phyloP scores from a whole-genome alignment of 2,113 vertebrate species.

The Cryptotis parvus region DNA sequence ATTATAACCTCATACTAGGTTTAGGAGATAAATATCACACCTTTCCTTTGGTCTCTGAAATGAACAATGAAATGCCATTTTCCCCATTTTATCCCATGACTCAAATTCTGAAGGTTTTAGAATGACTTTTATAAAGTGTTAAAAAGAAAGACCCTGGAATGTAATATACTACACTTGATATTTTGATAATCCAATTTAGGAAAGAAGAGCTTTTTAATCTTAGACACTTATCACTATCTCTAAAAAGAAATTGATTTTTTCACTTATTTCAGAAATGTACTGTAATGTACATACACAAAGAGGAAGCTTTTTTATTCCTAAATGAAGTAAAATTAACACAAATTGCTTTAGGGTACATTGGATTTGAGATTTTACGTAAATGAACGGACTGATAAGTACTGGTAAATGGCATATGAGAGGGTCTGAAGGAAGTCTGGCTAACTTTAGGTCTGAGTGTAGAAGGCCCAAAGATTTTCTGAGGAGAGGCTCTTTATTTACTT shows the following conservation, averaged over 20 bases:
- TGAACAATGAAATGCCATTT: neutral
- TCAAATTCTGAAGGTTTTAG: slow-evolving; percentile 3
- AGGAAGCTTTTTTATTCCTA: neutral
- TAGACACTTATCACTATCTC: neutral
- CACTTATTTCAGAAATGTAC: neutral
- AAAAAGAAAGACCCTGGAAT: slow-evolving; percentile 3
- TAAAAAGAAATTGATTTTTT: neutral
- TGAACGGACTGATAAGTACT: neutral
- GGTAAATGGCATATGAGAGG: accelerated
- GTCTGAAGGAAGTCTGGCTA: neutral
- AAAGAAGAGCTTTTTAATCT: neutral
- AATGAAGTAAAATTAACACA: neutral
- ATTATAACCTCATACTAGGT: neutral
- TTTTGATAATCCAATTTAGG: neutral
- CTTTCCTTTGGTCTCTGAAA: neutral
- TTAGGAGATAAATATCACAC: neutral
- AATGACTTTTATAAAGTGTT: slow-evolving; percentile 28
- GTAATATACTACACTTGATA: neutral
- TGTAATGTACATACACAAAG: neutral
- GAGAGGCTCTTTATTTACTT: neutral
- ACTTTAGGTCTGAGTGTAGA: neutral
- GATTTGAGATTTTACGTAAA: neutral
- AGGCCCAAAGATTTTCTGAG: neutral
- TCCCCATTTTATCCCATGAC: neutral
- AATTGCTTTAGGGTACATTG: neutral